Evolutionary conservation across 2,797 vertebrate species (phyloP).

Genomic region (Melopsittacus undulatus): DNA sequence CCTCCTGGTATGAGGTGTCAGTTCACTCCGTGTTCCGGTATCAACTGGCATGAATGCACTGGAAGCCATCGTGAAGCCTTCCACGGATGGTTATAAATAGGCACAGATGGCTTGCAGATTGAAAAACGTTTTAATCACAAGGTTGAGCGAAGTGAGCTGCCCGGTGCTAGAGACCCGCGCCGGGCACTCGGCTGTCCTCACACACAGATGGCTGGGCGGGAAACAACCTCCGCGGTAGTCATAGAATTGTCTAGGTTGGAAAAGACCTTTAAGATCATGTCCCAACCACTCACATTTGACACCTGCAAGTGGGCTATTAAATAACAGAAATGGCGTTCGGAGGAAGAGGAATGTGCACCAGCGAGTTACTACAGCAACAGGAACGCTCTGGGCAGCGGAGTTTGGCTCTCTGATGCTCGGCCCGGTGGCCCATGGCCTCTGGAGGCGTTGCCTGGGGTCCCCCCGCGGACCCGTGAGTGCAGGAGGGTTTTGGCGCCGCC

Average conservation of each 20-base stretch:
- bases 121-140: fast-evolving
- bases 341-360: fast-evolving
- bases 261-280: neutral
- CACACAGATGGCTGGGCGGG: fast-evolving
- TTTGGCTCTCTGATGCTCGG: neutral
- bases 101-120: fast-evolving
- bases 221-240: neutral
- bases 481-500: neutral
- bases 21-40: neutral
- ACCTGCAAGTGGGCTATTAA: fast-evolving
- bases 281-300: neutral
- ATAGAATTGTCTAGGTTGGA: neutral
- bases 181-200: fast-evolving
- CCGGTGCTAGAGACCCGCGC: too few relatives aligned
- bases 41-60: neutral
- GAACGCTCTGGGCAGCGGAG: neutral
- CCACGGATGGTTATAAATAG: neutral
- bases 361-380: neutral
- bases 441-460: too few relatives aligned
- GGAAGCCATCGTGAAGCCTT: neutral
- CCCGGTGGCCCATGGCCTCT: neutral
- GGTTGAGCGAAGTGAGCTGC: neutral
- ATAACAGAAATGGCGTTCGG: fast-evolving
- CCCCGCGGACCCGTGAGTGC: fast-evolving
- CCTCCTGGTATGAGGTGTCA: neutral